Evolutionary conservation across 2,888 invertebrate genomes (phyloP).

Genomic region (Cyrtodaria siliqua): DNA sequence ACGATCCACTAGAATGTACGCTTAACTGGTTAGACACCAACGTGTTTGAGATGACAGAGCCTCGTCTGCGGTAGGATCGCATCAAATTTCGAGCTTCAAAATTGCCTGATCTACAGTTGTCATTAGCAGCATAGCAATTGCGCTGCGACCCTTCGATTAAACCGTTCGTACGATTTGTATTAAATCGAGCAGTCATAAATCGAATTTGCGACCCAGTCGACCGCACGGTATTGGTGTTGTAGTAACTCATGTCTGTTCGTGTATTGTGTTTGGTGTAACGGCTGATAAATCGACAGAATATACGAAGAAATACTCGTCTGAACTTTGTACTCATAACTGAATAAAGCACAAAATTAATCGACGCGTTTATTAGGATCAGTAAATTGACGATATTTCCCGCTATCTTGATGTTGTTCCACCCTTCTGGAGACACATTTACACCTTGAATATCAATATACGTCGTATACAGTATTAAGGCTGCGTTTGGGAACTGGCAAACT

Average conservation of each 20-base stretch:
- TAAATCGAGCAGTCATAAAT: not conserved
- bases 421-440: constrained; percentile 40
- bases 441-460: constrained; percentile 67
- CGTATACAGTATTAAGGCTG: constrained; percentile 88
- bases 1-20: no score
- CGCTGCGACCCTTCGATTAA: no score
- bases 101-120: no score
- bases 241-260: constrained; percentile 29
- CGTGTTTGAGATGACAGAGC: no score
- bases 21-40: no score
- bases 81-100: no score
- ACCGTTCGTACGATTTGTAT: no score
- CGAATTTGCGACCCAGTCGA: constrained; percentile 4
- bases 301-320: constrained; percentile 88
- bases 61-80: no score
- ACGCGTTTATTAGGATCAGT: constrained; percentile 90
- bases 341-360: constrained; percentile 92
- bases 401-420: constrained; percentile 70
- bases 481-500: constrained; percentile 91
- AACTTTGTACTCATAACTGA: constrained; percentile 92
- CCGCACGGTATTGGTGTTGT: constrained; percentile 15
- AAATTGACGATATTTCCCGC: constrained; percentile 91
- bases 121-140: no score
- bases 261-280: constrained; percentile 9
- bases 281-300: constrained; percentile 61